Base-by-base conservation (phyloP, 1,140 invertebrate genomes). In the Diachasmimorpha longicaudata region DNA sequence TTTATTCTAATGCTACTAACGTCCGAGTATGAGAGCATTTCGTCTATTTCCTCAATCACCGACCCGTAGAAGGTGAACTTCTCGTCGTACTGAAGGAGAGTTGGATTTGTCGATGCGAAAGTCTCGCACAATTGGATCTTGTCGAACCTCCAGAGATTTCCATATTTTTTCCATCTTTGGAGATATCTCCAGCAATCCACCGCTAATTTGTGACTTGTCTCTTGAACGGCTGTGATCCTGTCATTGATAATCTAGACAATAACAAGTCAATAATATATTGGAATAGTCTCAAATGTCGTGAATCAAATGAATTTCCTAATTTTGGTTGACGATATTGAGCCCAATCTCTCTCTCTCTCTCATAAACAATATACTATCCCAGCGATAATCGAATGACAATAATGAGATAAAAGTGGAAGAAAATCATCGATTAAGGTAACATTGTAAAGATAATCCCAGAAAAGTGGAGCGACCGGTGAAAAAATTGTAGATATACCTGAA, bases 31-130 rank as follows among this genome's bases (percentile, higher is more conserved):
- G 90, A 85, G 11, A 88, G 83, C 80, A 92, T 91, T 2, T 91
- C 89, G 9, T 92, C 81, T 39, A 97, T 84, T 77, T 95, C 93
- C 2, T 92, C 88, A n/a, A 95, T 92, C 9, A 96, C 93, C 72
- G 93, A 91, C 80, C 92, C 92, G 85, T 96, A 97, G 87, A 94
- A 95, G 81, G 92, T 92, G 80, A 97, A 93, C 86, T 95, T 95
- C 75, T 96, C 93, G 82, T 97, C 94, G 88, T 94, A 96, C 76
- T 93, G 91, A 21, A 92, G 89, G 4, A 97, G 91, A 13, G 93
- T 92, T 4, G 93, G 93, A 82, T 93, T 90, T 70, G 92, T 93
- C 36, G 89, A 86, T 4, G 94, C 90, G 88, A 96, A 97, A 84
- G 94, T 93, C 78, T 95, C 92, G 78, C 93, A 94, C 3, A 92